These are phyloP conservation scores for Garra rufa DNA, from an alignment of 2,113 vertebrate genomes.

Conservation along the genomic window DNA sequence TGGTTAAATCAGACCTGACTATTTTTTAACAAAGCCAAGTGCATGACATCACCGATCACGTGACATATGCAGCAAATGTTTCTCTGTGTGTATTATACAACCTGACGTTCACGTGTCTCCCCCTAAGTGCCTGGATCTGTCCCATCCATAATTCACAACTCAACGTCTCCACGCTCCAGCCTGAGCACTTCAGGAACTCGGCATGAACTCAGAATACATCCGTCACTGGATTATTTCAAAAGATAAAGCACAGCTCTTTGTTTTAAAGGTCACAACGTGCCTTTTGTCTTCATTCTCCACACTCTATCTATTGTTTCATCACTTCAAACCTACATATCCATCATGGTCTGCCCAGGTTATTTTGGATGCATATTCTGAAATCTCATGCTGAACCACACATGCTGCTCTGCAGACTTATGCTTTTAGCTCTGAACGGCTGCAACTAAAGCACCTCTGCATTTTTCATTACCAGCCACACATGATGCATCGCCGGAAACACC, in stretches of 20 bases:
- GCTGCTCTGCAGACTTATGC: background rate
- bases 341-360: background rate
- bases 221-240: background rate
- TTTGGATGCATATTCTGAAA: background rate
- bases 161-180: background rate
- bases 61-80: constrained; percentile 60
- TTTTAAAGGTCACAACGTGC: background rate
- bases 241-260: background rate
- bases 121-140: constrained; percentile 18
- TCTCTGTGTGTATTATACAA: constrained; percentile 8
- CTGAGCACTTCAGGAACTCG: background rate
- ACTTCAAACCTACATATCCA: background rate
- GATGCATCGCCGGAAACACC: background rate
- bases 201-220: background rate
- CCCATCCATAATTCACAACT: constrained; percentile 45
- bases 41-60: background rate
- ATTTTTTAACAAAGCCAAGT: background rate
- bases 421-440: background rate
- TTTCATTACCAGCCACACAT: constrained; percentile 36
- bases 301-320: background rate
- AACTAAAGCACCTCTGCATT: constrained; percentile 22
- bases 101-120: constrained; percentile 36
- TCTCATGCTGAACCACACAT: too few relatives aligned
- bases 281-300: background rate
- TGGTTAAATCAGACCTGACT: background rate